phyloP scores from a whole-genome alignment of 2,797 vertebrate species.

The Pangasius macronema region DNA sequence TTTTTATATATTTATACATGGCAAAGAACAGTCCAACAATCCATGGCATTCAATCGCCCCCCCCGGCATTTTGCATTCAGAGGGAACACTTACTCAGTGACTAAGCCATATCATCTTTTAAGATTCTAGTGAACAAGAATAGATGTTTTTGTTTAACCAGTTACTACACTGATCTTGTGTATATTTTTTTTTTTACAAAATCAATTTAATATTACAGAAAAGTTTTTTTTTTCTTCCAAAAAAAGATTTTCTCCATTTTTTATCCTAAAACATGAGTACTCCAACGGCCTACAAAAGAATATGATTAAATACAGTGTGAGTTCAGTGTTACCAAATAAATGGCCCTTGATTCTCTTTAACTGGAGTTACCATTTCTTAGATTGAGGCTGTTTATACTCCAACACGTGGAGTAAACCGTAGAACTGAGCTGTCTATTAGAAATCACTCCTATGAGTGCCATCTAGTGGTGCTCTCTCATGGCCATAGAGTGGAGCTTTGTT shows the following conservation, averaged over 20 bases:
- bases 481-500: constrained; percentile 44
- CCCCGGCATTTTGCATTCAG: constrained; percentile 70
- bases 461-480: constrained; percentile 57
- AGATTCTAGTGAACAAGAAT: constrained; percentile 91
- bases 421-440: constrained; percentile 53
- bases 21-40: constrained; percentile 64
- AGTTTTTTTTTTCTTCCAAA: constrained; percentile 88
- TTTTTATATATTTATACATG: constrained; percentile 60
- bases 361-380: constrained; percentile 44
- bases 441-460: constrained; percentile 60
- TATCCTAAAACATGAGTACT: constrained; percentile 98
- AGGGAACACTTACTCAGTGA: constrained; percentile 81
- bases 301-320: constrained; percentile 51
- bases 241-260: constrained; percentile 81
- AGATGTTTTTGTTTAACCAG: constrained; percentile 75
- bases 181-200: constrained; percentile 80
- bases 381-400: constrained; percentile 46
- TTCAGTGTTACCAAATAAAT: constrained; percentile 46
- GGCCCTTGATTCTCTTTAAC: constrained; percentile 40
- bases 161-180: constrained; percentile 86
- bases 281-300: constrained; percentile 87
- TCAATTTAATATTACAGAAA: constrained; percentile 91
- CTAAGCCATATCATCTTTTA: constrained; percentile 72
- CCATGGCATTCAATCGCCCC: constrained; percentile 78
- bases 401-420: constrained; percentile 33